Base-by-base conservation (phyloP, 2,797 vertebrate species). In the Mormyrops attenuatus region DNA sequence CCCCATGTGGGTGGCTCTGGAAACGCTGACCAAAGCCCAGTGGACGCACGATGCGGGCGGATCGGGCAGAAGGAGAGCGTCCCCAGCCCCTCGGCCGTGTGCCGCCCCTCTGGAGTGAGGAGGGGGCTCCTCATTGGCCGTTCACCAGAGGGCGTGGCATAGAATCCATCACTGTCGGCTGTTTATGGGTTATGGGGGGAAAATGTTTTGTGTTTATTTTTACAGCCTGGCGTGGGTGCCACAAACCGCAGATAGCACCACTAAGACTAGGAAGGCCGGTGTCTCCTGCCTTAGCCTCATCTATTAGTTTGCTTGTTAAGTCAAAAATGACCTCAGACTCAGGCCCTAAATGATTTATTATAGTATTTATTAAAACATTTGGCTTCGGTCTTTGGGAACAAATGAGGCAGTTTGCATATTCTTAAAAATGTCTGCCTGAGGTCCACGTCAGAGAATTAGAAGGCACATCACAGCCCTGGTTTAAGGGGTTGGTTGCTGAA, bases 1-100 rank as follows among this genome's bases (percentile, higher is more conserved):
- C 60, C 92, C 93, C 73, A 91, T 93, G 92, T 94, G 93, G 94
- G 93, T 94, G 94, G 94, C 91, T 93, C 95, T 95, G 95, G 94
- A 95, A 95, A 95, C 9, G 47, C 60, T 87, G 92, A 94, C 91
- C 94, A 94, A 95, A 93, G 44, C 47, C 17, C 38, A 22, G 38
- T 22, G 47, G 41, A 44, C 9, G 1, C 41, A 47, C 20, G 69
- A 41, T 41, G 69, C 69, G 34, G 15, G 69, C 34, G 1, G 69
- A 77, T 77, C 5, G 5, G 15, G 15, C 30, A 41, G 34, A 41
- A 34, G 69, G 6, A 77, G 41, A 77, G 69, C 34, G 34, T 77
- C 34, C 13, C 69, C 69, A 41, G 69, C 69, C 20, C 34, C 69
- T 41, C 34, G 34, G 17, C 34, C 17, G 17, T 41, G 69, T 13